Percentiles rank a stretch among this genome's conserved stretches.
phyloP scores from a whole-genome alignment of 2,888 invertebrate genomes.

The Drosophila anomelani region DNA sequence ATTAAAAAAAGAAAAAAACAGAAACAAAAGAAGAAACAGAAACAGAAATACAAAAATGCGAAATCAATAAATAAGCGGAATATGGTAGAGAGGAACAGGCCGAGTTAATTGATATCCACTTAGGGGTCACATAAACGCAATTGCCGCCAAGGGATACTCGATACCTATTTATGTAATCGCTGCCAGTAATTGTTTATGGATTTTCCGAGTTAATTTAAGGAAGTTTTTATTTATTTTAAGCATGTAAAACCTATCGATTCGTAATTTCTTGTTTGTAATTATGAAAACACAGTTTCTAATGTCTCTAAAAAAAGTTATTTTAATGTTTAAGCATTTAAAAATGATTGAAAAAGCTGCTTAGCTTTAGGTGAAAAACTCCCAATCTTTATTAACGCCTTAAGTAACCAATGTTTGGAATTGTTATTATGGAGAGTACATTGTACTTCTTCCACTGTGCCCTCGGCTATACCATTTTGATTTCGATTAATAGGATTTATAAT shows the following conservation, averaged over 20 bases:
- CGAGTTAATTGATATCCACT: conserved; percentile 31
- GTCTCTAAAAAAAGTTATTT: too few relatives aligned
- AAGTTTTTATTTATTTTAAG: background rate
- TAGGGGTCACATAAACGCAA: conserved; percentile 19
- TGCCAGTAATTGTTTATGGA: background rate
- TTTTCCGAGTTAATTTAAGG: background rate
- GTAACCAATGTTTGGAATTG: background rate
- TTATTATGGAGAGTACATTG: background rate
- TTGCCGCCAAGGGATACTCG: conserved; percentile 4
- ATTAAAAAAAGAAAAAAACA: background rate
- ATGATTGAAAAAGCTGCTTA: too few relatives aligned
- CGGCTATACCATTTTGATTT: background rate
- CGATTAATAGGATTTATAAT: conserved; percentile 27
- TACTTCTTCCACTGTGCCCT: background rate
- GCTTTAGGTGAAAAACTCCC: too few relatives aligned
- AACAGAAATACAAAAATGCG: background rate
- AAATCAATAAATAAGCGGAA: conserved; percentile 13
- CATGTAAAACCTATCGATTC: background rate
- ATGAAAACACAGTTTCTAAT: too few relatives aligned
- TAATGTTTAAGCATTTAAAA: too few relatives aligned
- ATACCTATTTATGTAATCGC: conserved; percentile 11
- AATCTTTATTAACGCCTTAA: background rate
- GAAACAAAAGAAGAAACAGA: background rate
- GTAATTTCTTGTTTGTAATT: too few relatives aligned
- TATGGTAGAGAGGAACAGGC: background rate